Evolutionary conservation across 2,888 invertebrate species (phyloP), one percentile per base, ranked within the genome.

Genomic region (Stenodema calcarata): DNA sequence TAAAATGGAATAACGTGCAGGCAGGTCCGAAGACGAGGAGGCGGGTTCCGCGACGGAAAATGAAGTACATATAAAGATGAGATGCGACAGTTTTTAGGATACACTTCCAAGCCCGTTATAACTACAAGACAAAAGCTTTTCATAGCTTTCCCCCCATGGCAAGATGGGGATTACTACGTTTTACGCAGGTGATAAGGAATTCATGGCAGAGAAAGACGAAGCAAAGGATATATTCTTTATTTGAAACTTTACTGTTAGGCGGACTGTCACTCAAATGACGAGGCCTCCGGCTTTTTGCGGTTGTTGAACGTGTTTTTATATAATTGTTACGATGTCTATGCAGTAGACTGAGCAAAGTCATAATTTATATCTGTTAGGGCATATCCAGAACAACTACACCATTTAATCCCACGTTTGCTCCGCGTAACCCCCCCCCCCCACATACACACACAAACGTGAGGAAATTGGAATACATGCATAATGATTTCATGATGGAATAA

Each of bases 41-140:
- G 73, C 73, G 16, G 18, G 73, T 70, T 28, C 70, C 70, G 27
- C 7, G 23, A 23, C 62, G 35, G 73, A 73, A 73, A 73, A 73
- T 73, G 73, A 73, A 73, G 73, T 73, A 73, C 73, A 73, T 73
- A 73, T 73, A 73, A 73, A 73, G 73, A 73, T 73, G 73, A 73
- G 73, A 73, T 28, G 41, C 18, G 73, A 73, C 30, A 35, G 73
- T 73, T 73, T 73, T 73, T 73, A 73, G 73, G 73, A 73, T 73
- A 73, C 73, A 73, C 73, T 41, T 73, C 41, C 73, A 16, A 73
- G 73, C 30, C 41, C 41, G 73, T 30, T 73, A 73, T 73, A 73
- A 30, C 30, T 73, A 35, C 73, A 73, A 73, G 73, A 73, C 73
- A 73, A 73, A 73, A 41, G 73, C 18, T 41, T 73, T 73, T 73